Evolutionary conservation across 1,140 invertebrate species (phyloP).

Genomic region (Batillaria attramentaria): DNA sequence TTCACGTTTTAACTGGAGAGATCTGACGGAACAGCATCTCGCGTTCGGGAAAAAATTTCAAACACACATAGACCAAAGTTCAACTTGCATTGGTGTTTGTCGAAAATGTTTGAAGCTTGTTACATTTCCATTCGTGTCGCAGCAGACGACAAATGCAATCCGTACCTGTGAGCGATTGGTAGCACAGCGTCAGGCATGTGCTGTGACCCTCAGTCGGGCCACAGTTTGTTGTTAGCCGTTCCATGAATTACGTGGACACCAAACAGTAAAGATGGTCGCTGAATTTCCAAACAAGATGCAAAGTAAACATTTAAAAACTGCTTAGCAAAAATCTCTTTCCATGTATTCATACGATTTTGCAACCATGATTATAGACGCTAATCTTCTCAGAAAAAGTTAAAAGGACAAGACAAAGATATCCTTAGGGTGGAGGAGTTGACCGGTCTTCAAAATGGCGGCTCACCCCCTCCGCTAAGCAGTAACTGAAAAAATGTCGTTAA

Average conservation of each 20-base stretch:
- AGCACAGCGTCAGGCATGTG: constrained; percentile 40
- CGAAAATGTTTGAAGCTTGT: too few relatives aligned
- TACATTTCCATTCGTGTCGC: neutral
- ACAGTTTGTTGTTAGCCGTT: constrained; percentile 43
- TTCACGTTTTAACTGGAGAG: too few relatives aligned
- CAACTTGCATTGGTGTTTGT: too few relatives aligned
- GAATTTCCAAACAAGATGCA: neutral
- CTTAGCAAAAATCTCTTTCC: too few relatives aligned
- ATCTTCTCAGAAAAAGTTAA: too few relatives aligned
- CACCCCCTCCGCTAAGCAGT: constrained; percentile 39
- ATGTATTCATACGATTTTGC: too few relatives aligned
- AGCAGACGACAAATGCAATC: constrained; percentile 3
- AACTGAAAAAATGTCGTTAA: neutral
- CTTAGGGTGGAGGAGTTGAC: neutral
- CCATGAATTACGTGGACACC: constrained; percentile 43
- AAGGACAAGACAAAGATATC: neutral
- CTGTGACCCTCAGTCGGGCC: constrained; percentile 19
- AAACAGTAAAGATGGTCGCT: neutral
- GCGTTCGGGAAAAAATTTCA: too few relatives aligned
- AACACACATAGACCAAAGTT: too few relatives aligned
- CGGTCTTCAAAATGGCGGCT: constrained; percentile 47
- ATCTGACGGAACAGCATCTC: too few relatives aligned
- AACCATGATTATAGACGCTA: too few relatives aligned
- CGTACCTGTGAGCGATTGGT: constrained; percentile 34
- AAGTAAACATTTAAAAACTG: too few relatives aligned